phyloP scores from a whole-genome alignment of 1,140 invertebrate genomes.

The Drosophila gunungcola region DNA sequence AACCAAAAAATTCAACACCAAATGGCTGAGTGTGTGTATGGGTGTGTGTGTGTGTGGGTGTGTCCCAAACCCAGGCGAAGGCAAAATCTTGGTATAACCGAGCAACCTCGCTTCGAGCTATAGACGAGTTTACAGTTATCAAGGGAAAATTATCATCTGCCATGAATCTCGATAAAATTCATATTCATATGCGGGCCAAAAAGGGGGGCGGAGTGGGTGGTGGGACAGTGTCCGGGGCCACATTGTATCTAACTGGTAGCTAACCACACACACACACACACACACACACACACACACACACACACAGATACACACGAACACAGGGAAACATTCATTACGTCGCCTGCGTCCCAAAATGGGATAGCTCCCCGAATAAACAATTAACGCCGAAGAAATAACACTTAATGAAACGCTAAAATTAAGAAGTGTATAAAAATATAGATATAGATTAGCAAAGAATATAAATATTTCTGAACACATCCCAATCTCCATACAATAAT shows the following conservation, averaged over 20 bases:
- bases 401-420: neutral
- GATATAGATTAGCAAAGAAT: too few species aligned
- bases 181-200: constrained; percentile 73
- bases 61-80: constrained; percentile 52
- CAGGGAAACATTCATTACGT: constrained; percentile 68
- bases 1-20: constrained; percentile 78
- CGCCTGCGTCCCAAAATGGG: constrained; percentile 75
- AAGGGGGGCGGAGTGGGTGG: neutral
- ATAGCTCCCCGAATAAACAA: constrained; percentile 32
- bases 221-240: constrained; percentile 45
- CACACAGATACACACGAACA: constrained; percentile 15
- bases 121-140: constrained; percentile 84
- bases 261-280: constrained; percentile 53
- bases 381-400: neutral
- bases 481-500: too few species aligned
- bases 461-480: too few species aligned
- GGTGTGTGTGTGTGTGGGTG: constrained; percentile 21
- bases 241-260: constrained; percentile 75
- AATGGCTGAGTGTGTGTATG: constrained; percentile 40
- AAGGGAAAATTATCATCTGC: constrained; percentile 84
- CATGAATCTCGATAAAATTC: constrained; percentile 84
- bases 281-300: too few species aligned
- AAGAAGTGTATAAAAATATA: neutral
- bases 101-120: constrained; percentile 83
- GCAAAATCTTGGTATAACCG: constrained; percentile 40